Base-by-base conservation (phyloP, 2,797 vertebrate genomes). In the Squalus acanthias region DNA sequence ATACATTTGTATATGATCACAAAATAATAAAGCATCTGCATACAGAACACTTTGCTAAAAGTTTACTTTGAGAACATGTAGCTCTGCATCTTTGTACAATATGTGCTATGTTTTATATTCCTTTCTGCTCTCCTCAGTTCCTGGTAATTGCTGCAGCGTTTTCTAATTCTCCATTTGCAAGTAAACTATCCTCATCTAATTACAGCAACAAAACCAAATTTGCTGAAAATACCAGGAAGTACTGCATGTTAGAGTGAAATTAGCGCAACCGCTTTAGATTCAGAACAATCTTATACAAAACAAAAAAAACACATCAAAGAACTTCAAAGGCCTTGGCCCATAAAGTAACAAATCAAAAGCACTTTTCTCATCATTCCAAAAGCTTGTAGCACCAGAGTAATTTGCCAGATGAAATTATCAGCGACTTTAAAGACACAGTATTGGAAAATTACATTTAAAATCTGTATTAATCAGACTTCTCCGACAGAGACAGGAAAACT, bases 291-390 rank as follows among this genome's bases (percentile, higher is more conserved):
- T 17, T 57, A 76, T 9, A 39, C 69, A 95, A 53, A 29, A 1
- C 70, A 74, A 76, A n/a, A 20, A 92, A 95, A 17, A 65, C 85
- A 88, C 22, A 92, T 65, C 89, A 92, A 95, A 95, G 39, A 33
- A 95, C 69, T 76, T 29, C 50, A 72, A 95, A 72, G 50, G 26
- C 69, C 50, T 57, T 74, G 26, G 50, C 33, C 67, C 20, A 22
- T 50, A 95, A 95, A 57, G 70, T 39, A 74, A 57, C 65, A 70
- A 95, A 72, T 72, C 93, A 92, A 63, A 46, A 92, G n/a, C 91
- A 93, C 39, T 69, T 67, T 10, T 22, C n/a, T 69, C n/a, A 46
- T 39, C 17, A 26, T 92, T 92, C 33, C 33, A 92, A 92, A 65
- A 65, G n/a, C 39, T 69, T 93, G 22, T 46, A 93, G 7, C 33